Evolutionary conservation across 2,888 invertebrate species (phyloP).

Genomic region (Nomada flava): DNA sequence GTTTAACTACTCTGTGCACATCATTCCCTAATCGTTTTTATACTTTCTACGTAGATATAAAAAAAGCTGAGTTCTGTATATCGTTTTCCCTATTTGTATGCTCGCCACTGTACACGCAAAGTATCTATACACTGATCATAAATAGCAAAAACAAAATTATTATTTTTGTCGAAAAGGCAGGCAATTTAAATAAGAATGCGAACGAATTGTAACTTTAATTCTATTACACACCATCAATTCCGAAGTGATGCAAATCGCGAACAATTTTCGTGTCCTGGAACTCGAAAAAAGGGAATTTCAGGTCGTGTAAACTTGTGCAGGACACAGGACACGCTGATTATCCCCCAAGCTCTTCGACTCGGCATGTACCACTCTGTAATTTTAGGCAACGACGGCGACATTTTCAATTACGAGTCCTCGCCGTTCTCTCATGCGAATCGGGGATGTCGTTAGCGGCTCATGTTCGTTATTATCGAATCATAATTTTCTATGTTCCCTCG

Average conservation of each 20-base stretch:
- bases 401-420: conserved; percentile 3
- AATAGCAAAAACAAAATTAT: too few relatives aligned
- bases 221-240: too few relatives aligned
- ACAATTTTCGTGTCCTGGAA: neutral
- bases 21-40: too few relatives aligned
- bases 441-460: neutral
- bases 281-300: neutral
- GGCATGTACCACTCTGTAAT: neutral
- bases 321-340: neutral
- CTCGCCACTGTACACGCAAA: too few relatives aligned
- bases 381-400: neutral
- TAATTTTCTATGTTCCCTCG: neutral
- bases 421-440: neutral
- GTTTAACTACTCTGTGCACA: too few relatives aligned
- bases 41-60: too few relatives aligned
- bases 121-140: too few relatives aligned
- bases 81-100: too few relatives aligned
- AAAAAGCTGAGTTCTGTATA: too few relatives aligned
- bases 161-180: too few relatives aligned
- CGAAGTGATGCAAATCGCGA: neutral
- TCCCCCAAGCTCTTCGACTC: neutral
- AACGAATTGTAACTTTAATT: too few relatives aligned
- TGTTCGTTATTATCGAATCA: conserved; percentile 1
- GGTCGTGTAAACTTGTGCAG: neutral
- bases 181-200: too few relatives aligned